Conservation (phyloP, 2,888 invertebrate species). For the Acanthosepion esculentum region DNA sequence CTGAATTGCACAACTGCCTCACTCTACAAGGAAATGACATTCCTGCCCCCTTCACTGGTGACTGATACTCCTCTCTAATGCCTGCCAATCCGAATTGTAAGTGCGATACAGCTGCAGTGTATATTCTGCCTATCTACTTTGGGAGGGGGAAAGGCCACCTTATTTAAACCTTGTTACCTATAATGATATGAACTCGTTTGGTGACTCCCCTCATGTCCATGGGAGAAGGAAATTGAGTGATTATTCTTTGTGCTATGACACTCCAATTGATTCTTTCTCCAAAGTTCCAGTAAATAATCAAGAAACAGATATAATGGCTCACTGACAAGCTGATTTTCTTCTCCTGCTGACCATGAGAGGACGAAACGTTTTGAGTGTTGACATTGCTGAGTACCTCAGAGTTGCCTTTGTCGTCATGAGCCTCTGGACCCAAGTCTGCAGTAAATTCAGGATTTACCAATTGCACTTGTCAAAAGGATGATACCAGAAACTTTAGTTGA, state of each 20-base stretch:
- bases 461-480: neutral
- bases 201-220: neutral
- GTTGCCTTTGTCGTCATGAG: neutral
- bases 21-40: neutral
- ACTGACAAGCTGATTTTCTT: too few relatives aligned
- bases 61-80: neutral
- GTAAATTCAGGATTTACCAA: neutral
- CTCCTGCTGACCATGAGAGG: neutral
- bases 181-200: neutral
- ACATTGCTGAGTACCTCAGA: neutral
- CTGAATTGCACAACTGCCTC: conserved; percentile 33
- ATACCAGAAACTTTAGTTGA: neutral
- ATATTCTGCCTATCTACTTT: neutral
- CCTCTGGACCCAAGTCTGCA: neutral
- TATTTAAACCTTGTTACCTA: neutral
- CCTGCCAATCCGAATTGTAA: neutral
- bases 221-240: neutral
- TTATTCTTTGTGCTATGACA: neutral
- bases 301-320: neutral
- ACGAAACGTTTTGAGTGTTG: neutral
- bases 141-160: neutral
- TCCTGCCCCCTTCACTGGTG: neutral
- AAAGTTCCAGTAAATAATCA: neutral
- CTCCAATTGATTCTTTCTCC: neutral
- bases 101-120: neutral